phyloP scores from a whole-genome alignment of 2,888 invertebrate genomes.

The Abrostola tripartita region DNA sequence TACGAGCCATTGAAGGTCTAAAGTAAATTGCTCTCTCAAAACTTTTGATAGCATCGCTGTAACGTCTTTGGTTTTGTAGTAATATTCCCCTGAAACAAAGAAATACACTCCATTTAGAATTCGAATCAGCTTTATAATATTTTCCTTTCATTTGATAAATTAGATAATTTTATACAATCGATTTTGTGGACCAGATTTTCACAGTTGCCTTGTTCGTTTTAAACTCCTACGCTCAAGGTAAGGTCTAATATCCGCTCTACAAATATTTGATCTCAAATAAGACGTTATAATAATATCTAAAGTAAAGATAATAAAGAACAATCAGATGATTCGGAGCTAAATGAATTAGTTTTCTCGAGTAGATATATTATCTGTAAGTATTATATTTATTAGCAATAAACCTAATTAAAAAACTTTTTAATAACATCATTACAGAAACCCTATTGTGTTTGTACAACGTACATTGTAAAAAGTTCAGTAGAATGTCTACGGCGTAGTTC shows the following conservation, averaged over 20 bases:
- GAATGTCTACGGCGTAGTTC: constrained; percentile 18
- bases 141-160: constrained; percentile 3
- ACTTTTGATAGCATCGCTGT: constrained; percentile 96
- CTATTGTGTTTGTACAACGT: not conserved
- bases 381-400: not conserved
- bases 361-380: too few species aligned
- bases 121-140: constrained; percentile 13
- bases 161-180: not conserved
- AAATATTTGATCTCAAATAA: too few species aligned
- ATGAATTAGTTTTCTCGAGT: too few species aligned
- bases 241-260: too few species aligned
- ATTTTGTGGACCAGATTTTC: too few species aligned
- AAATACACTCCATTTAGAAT: constrained; percentile 49
- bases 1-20: constrained; percentile 97
- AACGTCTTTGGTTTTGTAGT: constrained; percentile 95
- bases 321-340: too few species aligned
- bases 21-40: constrained; percentile 97
- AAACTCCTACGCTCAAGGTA: too few species aligned
- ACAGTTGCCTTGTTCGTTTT: too few species aligned
- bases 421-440: not conserved
- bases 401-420: constrained; percentile 2
- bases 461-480: constrained; percentile 7
- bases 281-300: too few species aligned
- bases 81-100: constrained; percentile 95
- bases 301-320: too few species aligned